phyloP scores from a whole-genome alignment of 2,113 vertebrate species.

The Mugil cephalus region DNA sequence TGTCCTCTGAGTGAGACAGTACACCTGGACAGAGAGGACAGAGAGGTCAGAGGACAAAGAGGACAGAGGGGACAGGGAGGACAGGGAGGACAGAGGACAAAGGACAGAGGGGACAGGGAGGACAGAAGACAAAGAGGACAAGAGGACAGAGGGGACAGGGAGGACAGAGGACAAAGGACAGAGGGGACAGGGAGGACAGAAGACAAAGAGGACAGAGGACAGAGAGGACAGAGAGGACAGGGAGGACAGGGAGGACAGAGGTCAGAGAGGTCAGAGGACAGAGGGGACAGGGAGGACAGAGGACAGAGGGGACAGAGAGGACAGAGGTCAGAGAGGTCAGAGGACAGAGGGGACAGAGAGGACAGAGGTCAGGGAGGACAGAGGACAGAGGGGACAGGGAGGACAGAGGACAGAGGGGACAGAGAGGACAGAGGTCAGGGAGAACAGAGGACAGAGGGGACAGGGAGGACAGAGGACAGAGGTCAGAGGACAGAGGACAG shows the following conservation, averaged over 20 bases:
- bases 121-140: too few relatives aligned
- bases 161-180: neutral
- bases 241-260: neutral
- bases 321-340: neutral
- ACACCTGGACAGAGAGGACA: slow-evolving; percentile 42
- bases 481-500: neutral
- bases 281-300: neutral
- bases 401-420: neutral
- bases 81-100: neutral
- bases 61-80: neutral
- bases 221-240: too few relatives aligned
- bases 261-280: neutral
- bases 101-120: neutral
- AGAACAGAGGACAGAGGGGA: too few relatives aligned
- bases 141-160: neutral
- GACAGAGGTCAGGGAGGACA: neutral
- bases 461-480: neutral
- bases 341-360: neutral
- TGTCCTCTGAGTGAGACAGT: slow-evolving; percentile 54
- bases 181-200: neutral
- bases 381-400: too few relatives aligned
- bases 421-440: too few relatives aligned
- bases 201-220: too few relatives aligned
- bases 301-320: neutral
- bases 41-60: too few relatives aligned